A percentile compares a stretch with the other conserved stretches of the same genome.
These are phyloP conservation scores for Botia almorhae DNA, from an alignment of 2,797 vertebrate genomes.

Conservation along the genomic window DNA sequence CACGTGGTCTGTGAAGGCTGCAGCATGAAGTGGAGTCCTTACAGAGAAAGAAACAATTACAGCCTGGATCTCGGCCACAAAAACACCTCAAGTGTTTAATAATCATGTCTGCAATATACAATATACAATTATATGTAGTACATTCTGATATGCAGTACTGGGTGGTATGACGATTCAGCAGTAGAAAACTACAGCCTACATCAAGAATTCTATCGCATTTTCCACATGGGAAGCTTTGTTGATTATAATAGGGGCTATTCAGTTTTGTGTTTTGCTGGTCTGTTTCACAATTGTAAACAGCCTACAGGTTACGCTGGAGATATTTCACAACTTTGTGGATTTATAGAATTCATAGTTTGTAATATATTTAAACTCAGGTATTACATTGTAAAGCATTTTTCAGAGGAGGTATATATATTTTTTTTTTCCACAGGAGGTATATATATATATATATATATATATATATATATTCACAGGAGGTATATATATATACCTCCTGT, in stretches of 20 bases:
- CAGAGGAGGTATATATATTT: too few relatives aligned
- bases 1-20: conserved; percentile 95
- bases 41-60: not conserved
- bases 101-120: not conserved
- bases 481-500: too few relatives aligned
- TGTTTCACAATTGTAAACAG: too few relatives aligned
- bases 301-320: too few relatives aligned
- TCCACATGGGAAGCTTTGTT: not conserved
- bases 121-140: not conserved
- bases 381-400: too few relatives aligned
- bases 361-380: too few relatives aligned
- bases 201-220: not conserved
- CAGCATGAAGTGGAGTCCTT: conserved; percentile 94
- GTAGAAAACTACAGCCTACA: not conserved
- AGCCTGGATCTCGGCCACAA: not conserved
- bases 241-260: not conserved
- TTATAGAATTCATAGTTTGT: too few relatives aligned
- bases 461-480: too few relatives aligned
- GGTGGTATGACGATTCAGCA: not conserved
- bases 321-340: too few relatives aligned
- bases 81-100: not conserved
- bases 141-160: not conserved
- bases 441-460: too few relatives aligned
- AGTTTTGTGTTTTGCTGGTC: too few relatives aligned
- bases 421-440: too few relatives aligned